These are phyloP conservation scores for Labeo rohita DNA, from an alignment of 2,113 vertebrate species.

Conservation along the genomic window DNA sequence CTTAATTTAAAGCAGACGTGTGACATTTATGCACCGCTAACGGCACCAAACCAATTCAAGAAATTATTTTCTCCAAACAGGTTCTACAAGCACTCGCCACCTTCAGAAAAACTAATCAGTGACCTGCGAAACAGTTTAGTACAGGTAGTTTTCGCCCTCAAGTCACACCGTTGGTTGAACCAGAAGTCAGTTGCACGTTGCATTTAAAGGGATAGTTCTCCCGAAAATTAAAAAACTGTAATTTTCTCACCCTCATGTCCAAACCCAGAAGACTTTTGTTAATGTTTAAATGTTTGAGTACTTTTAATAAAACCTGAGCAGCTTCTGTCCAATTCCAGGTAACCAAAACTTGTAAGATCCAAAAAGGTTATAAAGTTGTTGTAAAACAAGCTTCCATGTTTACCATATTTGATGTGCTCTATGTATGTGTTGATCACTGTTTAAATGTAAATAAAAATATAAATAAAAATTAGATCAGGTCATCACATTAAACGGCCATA, in stretches of 20 bases:
- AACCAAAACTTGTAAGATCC: neutral
- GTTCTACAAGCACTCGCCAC: neutral
- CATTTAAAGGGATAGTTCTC: neutral
- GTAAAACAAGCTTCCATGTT: neutral
- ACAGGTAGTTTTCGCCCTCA: neutral
- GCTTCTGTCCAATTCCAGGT: neutral
- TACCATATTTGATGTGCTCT: neutral
- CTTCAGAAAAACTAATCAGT: neutral
- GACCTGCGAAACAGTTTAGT: neutral
- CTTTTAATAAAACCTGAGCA: neutral
- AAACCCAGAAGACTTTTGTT: neutral
- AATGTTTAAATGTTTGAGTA: neutral
- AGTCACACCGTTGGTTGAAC: neutral
- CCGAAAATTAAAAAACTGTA: neutral
- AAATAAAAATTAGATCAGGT: neutral
- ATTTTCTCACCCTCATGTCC: neutral
- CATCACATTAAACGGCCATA: neutral
- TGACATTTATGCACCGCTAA: neutral
- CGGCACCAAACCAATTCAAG: neutral
- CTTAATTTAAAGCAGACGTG: neutral
- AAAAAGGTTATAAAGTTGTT: neutral
- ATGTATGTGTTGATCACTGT: neutral
- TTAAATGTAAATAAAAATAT: neutral
- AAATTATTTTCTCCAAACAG: neutral
- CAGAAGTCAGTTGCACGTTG: neutral